A percentile compares a stretch with the other conserved stretches of the same genome.
phyloP scores from a whole-genome alignment of 1,140 invertebrate species.

The Antheraea mylitta region DNA sequence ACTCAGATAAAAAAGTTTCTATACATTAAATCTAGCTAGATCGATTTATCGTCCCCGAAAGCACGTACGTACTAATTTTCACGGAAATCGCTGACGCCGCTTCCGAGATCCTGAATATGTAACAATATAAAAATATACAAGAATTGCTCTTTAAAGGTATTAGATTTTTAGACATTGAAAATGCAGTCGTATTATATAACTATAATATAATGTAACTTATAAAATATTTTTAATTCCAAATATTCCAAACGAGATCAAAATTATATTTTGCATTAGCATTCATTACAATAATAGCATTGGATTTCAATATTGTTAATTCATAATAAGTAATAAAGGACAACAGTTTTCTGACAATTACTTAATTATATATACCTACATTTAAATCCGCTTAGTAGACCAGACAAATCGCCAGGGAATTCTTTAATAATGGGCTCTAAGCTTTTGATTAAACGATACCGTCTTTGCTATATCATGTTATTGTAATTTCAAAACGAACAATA shows the following conservation, averaged over 20 bases:
- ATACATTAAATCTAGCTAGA: no score
- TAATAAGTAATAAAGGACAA: conserved; percentile 17
- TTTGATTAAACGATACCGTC: conserved; percentile 21
- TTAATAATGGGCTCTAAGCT: conserved; percentile 25
- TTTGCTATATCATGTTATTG: conserved; percentile 24
- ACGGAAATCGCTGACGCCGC: no score
- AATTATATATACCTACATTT: conserved; percentile 17
- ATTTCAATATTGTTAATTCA: neutral
- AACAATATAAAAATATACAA: no score
- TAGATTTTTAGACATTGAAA: no score
- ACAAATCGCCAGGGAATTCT: conserved; percentile 15
- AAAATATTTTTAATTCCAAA: no score
- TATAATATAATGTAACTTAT: no score
- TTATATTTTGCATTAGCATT: neutral
- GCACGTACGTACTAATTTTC: no score
- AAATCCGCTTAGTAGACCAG: conserved; percentile 25
- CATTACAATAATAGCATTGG: neutral
- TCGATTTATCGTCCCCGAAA: no score
- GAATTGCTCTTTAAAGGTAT: no score
- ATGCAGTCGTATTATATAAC: no score
- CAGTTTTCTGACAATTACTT: conserved; percentile 22
- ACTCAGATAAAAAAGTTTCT: no score
- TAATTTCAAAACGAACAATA: conserved; percentile 20
- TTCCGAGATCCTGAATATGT: no score
- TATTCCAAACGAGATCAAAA: neutral